Conservation (phyloP, 64 coral and sea anemone species). For the Pachyseris speciosa region DNA sequence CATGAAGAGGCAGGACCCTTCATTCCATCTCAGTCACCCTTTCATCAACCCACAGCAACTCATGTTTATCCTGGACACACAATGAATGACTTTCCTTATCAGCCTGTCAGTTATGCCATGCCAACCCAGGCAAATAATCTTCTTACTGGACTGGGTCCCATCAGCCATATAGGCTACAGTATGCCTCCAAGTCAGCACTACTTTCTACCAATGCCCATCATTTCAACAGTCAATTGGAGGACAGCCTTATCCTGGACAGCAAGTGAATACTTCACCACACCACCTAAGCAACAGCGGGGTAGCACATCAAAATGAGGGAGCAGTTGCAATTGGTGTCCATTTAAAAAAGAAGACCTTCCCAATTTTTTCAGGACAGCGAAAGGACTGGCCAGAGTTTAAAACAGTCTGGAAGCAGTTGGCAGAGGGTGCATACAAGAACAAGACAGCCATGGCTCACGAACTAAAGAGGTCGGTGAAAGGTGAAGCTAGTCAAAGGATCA, state of each 20-base stretch:
- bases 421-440: slow-evolving; percentile 39
- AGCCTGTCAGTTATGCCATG: neutral
- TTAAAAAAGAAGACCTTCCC: slow-evolving; percentile 71
- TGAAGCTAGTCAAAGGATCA: no score
- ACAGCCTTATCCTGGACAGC: slow-evolving; percentile 1
- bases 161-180: neutral
- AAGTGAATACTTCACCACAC: neutral
- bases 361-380: slow-evolving; percentile 75
- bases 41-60: neutral
- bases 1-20: neutral
- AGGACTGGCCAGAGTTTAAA: slow-evolving; percentile 87
- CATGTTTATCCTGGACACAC: neutral
- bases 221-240: neutral
- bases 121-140: neutral
- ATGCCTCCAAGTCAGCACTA: neutral
- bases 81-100: neutral
- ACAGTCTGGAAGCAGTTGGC: slow-evolving; percentile 72
- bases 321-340: neutral
- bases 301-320: neutral
- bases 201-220: neutral
- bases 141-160: neutral
- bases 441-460: no score
- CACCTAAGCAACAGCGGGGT: neutral
- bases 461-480: no score
- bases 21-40: neutral